Evolutionary conservation across 2,888 invertebrate species (phyloP), one percentile per base, ranked within the genome.

Genomic region (Mongoloraphidia duomilia): DNA sequence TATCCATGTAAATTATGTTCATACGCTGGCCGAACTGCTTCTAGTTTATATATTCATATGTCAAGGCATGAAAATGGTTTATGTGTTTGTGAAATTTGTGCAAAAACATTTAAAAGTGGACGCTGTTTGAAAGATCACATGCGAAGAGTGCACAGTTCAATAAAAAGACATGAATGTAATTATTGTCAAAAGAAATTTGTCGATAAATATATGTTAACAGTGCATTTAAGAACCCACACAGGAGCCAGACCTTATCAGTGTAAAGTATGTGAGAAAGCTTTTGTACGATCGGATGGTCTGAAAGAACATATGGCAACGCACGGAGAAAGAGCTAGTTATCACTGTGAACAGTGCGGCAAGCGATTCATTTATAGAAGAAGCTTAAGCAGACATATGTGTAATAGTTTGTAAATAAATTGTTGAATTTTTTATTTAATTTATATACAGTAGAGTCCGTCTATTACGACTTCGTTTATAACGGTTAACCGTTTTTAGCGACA

Each of bases 41-140:
- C 63, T 1, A 61, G 62, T 9, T 49, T 63, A 11, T 63, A 63
- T 44, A 55, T 59, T 6, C 63, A 63, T 50, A 62, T 60, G 60
- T 56, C 61, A 0, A 61, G 59, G 6, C 63, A 63, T 51, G 58
- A 60, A 3, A 56, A 59, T 34, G 60, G 61, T 35, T 42, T 56
- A 8, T 58, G 59, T 40, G 56, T 60, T n/a, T 63, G 63, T 49
- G 60, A 62, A 52, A 50, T 61, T 34, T 63, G 63, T 49, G 59
- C 61, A 3, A 63, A 63, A 52, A 56, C 56, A 1, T 63, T 61
- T 47, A 63, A 63, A 54, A 63, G 61, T 50, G 57, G 48, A 26
- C 54, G 60, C 11, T 60, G 62, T 49, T 52, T 63, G 14, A 57
- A 58, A n/a, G 61, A 62, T 50, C 63, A 63, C 46, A 42, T 59